Percentiles rank a stretch among this genome's conserved stretches.
Evolutionary conservation across 1,140 invertebrate genomes (phyloP).

Genomic region (Ectropis grisescens): DNA sequence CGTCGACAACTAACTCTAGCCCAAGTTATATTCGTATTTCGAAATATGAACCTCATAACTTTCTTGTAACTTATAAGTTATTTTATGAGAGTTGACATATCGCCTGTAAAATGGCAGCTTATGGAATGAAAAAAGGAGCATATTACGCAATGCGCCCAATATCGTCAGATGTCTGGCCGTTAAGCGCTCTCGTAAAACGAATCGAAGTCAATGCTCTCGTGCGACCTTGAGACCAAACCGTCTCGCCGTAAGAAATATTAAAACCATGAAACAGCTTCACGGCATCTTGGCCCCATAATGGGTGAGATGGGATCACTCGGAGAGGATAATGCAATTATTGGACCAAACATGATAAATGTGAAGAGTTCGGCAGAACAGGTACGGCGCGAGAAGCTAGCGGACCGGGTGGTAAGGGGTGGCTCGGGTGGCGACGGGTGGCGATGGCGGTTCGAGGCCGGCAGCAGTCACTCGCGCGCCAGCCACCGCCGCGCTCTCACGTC

Average conservation of each 20-base stretch:
- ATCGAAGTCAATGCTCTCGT: slow-evolving; percentile 15
- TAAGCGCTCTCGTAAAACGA: slow-evolving; percentile 20
- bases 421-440: slow-evolving; percentile 13
- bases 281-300: background rate
- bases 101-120: too few relatives aligned
- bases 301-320: background rate
- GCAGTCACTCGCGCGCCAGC: slow-evolving; percentile 52
- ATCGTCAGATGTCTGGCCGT: slow-evolving; percentile 12
- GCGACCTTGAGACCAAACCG: slow-evolving; percentile 14
- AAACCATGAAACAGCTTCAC: background rate
- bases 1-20: too few relatives aligned
- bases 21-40: too few relatives aligned
- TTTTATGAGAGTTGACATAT: too few relatives aligned
- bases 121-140: too few relatives aligned
- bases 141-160: slow-evolving; percentile 26
- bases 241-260: slow-evolving; percentile 6
- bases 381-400: slow-evolving; percentile 17
- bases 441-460: slow-evolving; percentile 32
- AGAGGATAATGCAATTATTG: slow-evolving; percentile 1
- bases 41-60: too few relatives aligned
- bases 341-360: slow-evolving; percentile 20
- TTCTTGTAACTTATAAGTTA: too few relatives aligned
- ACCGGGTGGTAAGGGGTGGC: slow-evolving; percentile 13
- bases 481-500: slow-evolving; percentile 35
- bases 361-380: slow-evolving; percentile 32